Evolutionary conservation across 2,113 vertebrate species (phyloP), one percentile per base, ranked within the genome.

Genomic region (Actinemys pallida): DNA sequence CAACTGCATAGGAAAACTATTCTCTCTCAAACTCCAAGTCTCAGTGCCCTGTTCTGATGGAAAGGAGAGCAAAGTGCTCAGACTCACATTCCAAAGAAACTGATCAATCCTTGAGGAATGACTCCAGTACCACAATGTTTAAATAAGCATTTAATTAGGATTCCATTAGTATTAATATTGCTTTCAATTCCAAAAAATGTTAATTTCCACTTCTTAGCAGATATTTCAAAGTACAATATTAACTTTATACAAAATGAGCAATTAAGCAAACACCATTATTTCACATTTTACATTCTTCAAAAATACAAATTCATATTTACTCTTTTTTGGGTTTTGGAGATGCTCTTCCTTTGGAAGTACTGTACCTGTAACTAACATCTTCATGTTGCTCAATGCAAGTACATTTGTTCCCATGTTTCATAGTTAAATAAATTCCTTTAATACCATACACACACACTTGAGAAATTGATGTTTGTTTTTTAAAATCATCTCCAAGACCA

Each of bases 161-260:
- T 99, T 99, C 99, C 98, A 99, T 99, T 99, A 98, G 98, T 99
- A 99, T 98, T 98, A 98, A 99, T 99, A 99, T 99, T 99, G 99
- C 99, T 99, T 99, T 99, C 98, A 99, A 98, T 99, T 99, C 98
- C 98, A 98, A 99, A 99, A 98, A 96, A 78, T 78, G 98, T 98
- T 98, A 98, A 99, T 99, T 98, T 98, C 98, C 98, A 98, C 97
- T 98, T 98, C 97, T 98, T 98, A 98, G 98, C 97, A 98, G 97
- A 93, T 98, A 97, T 98, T 97, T 99, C 99, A 99, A 99, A 99
- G 98, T 99, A 99, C 98, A 99, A 98, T 99, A 99, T 98, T 98
- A 98, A 99, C 98, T 99, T 99, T 98, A 98, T 99, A 99, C 98
- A 99, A 99, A 99, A 99, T 98, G 98, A 99, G 99, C 99, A 99